Evolutionary conservation across 2,797 vertebrate genomes (phyloP).

Genomic region (Sebastes hubbsi): DNA sequence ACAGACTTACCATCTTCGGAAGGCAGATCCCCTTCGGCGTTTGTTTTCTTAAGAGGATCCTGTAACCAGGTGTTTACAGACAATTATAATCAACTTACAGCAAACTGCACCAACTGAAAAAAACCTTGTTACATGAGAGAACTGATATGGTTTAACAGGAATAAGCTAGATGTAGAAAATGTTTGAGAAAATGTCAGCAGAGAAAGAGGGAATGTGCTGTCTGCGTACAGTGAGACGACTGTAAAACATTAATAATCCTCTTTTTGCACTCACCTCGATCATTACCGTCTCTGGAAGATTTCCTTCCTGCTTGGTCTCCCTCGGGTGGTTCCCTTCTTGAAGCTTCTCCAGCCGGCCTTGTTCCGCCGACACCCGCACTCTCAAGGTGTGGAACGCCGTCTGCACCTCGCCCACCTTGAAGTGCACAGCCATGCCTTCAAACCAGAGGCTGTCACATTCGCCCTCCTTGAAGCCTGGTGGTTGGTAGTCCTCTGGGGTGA

Average conservation of each 20-base stretch:
- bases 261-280: conserved; percentile 13
- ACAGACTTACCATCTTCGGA: conserved; percentile 78
- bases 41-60: conserved; percentile 29
- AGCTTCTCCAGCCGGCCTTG: conserved; percentile 72
- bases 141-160: neutral
- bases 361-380: conserved; percentile 77
- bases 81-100: neutral
- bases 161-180: neutral
- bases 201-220: neutral
- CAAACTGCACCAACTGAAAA: neutral
- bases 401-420: conserved; percentile 83
- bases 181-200: neutral
- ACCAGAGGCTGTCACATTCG: conserved; percentile 79
- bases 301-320: conserved; percentile 29
- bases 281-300: neutral
- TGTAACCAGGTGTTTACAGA: conserved; percentile 37
- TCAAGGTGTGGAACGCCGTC: conserved; percentile 80
- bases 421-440: conserved; percentile 82
- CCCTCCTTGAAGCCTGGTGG: conserved; percentile 86
- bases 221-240: neutral
- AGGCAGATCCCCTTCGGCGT: conserved; percentile 48
- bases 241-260: neutral
- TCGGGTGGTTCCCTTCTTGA: conserved; percentile 61
- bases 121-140: neutral
- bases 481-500: conserved; percentile 83